Percentiles rank a stretch among this genome's conserved stretches.
Evolutionary conservation across 2,113 vertebrate genomes (phyloP).

Genomic region (Apodemus sylvaticus): DNA sequence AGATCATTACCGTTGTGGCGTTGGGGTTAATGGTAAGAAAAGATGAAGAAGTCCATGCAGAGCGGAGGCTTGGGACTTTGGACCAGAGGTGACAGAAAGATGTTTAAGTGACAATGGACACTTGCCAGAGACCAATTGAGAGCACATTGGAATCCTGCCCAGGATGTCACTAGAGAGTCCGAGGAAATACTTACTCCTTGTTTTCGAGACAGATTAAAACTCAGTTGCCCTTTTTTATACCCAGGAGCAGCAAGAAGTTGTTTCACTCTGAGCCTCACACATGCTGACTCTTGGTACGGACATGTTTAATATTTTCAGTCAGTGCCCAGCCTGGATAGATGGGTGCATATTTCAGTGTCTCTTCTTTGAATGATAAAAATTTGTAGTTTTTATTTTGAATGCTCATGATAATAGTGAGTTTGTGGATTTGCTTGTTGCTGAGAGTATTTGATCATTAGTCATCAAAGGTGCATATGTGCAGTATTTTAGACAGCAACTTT

Average conservation of each 20-base stretch:
- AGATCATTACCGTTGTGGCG: neutral
- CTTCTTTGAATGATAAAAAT: slow-evolving; percentile 44
- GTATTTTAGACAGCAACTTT: neutral
- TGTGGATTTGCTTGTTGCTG: slow-evolving; percentile 13
- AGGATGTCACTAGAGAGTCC: neutral
- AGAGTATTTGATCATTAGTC: neutral
- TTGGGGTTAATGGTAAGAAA: neutral
- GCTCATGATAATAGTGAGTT: neutral
- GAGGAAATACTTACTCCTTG: slow-evolving; percentile 21
- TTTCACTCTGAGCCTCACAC: neutral
- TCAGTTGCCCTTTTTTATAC: neutral
- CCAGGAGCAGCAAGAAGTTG: neutral
- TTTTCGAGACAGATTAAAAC: slow-evolving; percentile 49
- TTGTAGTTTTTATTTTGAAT: slow-evolving; percentile 46
- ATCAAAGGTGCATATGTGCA: neutral
- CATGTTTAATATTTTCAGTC: neutral
- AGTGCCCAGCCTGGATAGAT: neutral
- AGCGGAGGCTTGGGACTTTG: neutral
- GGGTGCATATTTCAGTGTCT: neutral
- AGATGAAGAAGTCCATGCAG: neutral
- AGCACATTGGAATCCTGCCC: neutral
- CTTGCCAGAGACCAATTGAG: neutral
- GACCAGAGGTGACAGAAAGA: neutral
- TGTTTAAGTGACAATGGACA: neutral
- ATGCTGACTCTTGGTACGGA: slow-evolving; percentile 3